Percentiles rank a stretch among this genome's conserved stretches.
phyloP scores from a whole-genome alignment of 2,797 vertebrate genomes.

The Coreius guichenoti region DNA sequence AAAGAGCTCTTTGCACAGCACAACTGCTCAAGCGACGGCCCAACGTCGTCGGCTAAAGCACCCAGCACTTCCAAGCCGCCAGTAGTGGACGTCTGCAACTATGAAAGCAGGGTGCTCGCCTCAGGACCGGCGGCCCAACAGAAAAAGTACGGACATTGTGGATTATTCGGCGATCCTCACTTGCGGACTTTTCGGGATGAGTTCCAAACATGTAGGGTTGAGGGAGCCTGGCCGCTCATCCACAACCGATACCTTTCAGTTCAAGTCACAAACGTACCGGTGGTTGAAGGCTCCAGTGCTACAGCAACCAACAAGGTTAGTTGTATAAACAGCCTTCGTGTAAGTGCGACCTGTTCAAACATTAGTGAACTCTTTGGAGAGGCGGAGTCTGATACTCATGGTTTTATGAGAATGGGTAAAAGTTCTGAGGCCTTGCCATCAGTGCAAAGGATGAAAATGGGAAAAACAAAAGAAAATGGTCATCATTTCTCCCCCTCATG shows the following conservation, averaged over 20 bases:
- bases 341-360: background rate
- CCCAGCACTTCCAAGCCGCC: slow-evolving; percentile 73
- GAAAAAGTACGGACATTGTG: slow-evolving; percentile 84
- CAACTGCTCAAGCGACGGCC: slow-evolving; percentile 85
- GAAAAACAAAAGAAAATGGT: background rate
- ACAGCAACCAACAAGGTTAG: slow-evolving; percentile 86
- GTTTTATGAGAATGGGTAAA: background rate
- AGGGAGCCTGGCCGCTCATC: slow-evolving; percentile 86
- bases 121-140: slow-evolving; percentile 68
- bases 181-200: slow-evolving; percentile 85
- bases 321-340: background rate
- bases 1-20: slow-evolving; percentile 84
- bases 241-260: slow-evolving; percentile 85
- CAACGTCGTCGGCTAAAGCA: slow-evolving; percentile 78
- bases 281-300: slow-evolving; percentile 82
- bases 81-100: slow-evolving; percentile 79
- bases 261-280: slow-evolving; percentile 86
- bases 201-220: slow-evolving; percentile 87
- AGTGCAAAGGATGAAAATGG: background rate
- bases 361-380: no score
- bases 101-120: slow-evolving; percentile 73
- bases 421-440: background rate
- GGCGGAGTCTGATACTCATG: background rate
- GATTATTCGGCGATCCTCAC: slow-evolving; percentile 86
- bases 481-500: background rate